phyloP scores from a whole-genome alignment of 2,888 invertebrate genomes.

The Cheilosia variabilis region DNA sequence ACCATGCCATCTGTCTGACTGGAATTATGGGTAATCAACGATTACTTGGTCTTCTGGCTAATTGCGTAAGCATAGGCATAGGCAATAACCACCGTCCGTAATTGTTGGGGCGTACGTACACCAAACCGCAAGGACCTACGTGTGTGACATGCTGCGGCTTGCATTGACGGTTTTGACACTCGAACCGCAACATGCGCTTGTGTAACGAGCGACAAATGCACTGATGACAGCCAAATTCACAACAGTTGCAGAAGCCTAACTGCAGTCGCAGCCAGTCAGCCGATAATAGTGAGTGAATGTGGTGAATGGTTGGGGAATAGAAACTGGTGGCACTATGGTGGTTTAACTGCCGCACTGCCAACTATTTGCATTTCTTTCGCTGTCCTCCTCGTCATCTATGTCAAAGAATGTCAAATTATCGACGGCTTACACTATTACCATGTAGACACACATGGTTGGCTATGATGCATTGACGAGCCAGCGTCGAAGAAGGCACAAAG shows the following conservation, averaged over 20 bases:
- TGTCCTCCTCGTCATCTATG: conserved; percentile 33
- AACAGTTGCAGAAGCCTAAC: conserved; percentile 64
- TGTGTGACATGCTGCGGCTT: conserved; percentile 54
- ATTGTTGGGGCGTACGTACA: conserved; percentile 22
- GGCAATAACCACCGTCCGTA: conserved; percentile 28
- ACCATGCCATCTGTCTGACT: conserved; percentile 32
- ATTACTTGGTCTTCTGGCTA: conserved; percentile 37
- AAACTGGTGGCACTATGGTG: conserved; percentile 24
- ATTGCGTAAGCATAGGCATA: conserved; percentile 42
- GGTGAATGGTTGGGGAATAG: conserved; percentile 58
- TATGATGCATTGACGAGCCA: conserved; percentile 53
- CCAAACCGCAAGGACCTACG: conserved; percentile 47
- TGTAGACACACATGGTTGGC: conserved; percentile 53
- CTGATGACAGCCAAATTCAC: conserved; percentile 48
- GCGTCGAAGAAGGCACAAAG: conserved; percentile 51
- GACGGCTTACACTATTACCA: conserved; percentile 57
- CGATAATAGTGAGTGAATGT: conserved; percentile 64
- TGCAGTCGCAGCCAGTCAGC: conserved; percentile 52
- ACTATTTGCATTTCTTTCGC: conserved; percentile 44
- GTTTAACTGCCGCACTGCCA: conserved; percentile 40
- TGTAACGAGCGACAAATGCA: conserved; percentile 52
- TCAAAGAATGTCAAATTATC: conserved; percentile 72
- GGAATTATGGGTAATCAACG: conserved; percentile 35
- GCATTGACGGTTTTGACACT: conserved; percentile 53
- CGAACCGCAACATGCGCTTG: conserved; percentile 22